Conservation (phyloP, 53 echinoderm and acorn worm genomes). For the Paelopatides confundens region DNA sequence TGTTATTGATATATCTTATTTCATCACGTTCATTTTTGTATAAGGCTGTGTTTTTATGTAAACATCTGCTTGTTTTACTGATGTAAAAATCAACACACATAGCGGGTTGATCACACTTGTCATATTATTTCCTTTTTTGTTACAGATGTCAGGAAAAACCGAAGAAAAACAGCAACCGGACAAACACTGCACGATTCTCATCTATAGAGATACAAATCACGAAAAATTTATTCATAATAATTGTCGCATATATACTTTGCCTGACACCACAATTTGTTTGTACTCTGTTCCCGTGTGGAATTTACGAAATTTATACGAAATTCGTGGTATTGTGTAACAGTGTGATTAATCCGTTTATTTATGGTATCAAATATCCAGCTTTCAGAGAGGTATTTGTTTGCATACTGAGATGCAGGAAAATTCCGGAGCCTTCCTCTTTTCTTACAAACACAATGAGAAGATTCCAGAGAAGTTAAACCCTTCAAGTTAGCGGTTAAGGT, state of each 20-base stretch:
- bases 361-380: slow-evolving; percentile 3
- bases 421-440: slow-evolving; percentile 14
- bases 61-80: too few relatives aligned
- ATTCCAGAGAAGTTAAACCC: not conserved
- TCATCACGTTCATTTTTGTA: too few relatives aligned
- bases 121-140: too few relatives aligned
- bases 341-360: slow-evolving; percentile 16
- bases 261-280: not conserved
- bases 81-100: too few relatives aligned
- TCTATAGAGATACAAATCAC: not conserved
- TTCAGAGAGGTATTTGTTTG: not conserved
- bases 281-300: not conserved
- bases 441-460: not conserved
- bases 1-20: too few relatives aligned
- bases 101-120: too few relatives aligned
- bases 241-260: slow-evolving; percentile 8
- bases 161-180: not conserved
- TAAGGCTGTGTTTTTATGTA: too few relatives aligned
- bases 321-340: not conserved
- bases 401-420: not conserved
- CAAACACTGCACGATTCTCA: not conserved
- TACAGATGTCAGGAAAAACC: not conserved
- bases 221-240: not conserved
- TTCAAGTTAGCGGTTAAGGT: not conserved
- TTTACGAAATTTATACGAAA: not conserved